Evolutionary conservation across 2,797 vertebrate species (phyloP).

Genomic region (Hemitrygon akajei): DNA sequence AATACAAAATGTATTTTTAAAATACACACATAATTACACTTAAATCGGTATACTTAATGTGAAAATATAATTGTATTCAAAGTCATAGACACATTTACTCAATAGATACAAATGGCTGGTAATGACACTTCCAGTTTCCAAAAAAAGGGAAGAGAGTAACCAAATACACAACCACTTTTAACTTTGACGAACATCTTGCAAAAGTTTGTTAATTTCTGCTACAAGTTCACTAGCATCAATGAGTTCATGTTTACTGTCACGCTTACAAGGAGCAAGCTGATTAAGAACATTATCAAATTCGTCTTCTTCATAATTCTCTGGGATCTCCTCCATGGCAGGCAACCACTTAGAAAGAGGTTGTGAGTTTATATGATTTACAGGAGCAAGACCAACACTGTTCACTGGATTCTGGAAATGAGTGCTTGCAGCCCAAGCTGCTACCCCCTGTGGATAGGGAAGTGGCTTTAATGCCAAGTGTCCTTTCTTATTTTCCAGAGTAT

Average conservation of each 20-base stretch:
- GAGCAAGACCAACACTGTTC: constrained; percentile 57
- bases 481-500: constrained; percentile 80
- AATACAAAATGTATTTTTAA: constrained; percentile 99
- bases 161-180: constrained; percentile 51
- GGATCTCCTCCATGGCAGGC: constrained; percentile 98
- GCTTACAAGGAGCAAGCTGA: constrained; percentile 72
- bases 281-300: constrained; percentile 89
- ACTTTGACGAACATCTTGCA: constrained; percentile 92
- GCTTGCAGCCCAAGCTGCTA: constrained; percentile 91
- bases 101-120: constrained; percentile 88
- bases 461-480: constrained; percentile 75
- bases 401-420: constrained; percentile 91
- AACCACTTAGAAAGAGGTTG: constrained; percentile 82
- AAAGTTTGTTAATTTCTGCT: constrained; percentile 94
- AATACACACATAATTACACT: constrained; percentile 99
- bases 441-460: constrained; percentile 76
- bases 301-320: constrained; percentile 93
- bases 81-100: constrained; percentile 96
- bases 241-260: constrained; percentile 86
- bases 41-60: constrained; percentile 77
- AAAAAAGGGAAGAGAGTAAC: constrained; percentile 54
- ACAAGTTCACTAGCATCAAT: constrained; percentile 97
- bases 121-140: constrained; percentile 61
- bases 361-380: constrained; percentile 66
- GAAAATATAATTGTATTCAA: constrained; percentile 88